Percentiles rank a stretch among this genome's conserved stretches.
Evolutionary conservation across 2,113 vertebrate genomes (phyloP).

Genomic region (Amblyornis subalaris): DNA sequence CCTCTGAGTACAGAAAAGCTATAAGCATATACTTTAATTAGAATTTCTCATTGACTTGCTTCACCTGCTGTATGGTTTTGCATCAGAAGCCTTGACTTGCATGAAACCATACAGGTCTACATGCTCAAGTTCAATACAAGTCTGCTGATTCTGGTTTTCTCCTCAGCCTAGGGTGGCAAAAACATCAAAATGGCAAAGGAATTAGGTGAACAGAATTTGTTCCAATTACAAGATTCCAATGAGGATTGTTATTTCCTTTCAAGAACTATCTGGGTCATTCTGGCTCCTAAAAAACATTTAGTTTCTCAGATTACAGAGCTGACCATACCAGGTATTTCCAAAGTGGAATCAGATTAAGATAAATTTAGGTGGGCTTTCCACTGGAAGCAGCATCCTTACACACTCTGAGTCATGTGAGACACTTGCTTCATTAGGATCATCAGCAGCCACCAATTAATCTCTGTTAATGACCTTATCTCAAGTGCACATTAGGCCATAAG

Average conservation of each 20-base stretch:
- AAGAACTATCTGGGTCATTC: not conserved
- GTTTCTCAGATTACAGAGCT: not conserved
- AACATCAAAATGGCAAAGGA: not conserved
- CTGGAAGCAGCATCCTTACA: not conserved
- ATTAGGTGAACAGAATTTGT: not conserved
- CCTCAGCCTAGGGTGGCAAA: not conserved
- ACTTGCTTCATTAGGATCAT: not conserved
- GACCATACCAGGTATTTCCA: rapidly evolving
- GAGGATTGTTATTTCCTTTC: not conserved
- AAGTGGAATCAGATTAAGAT: not conserved
- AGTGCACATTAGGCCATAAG: rapidly evolving
- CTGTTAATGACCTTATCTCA: not conserved
- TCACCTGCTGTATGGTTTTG: not conserved
- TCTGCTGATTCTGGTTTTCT: not conserved
- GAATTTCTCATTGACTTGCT: not conserved
- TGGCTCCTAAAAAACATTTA: not conserved
- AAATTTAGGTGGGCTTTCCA: not conserved
- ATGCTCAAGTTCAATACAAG: not conserved
- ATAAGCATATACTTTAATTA: not conserved
- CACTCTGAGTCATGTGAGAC: not conserved
- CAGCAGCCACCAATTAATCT: not conserved
- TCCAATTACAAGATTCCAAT: not conserved
- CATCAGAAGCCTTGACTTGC: not conserved
- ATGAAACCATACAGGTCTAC: not conserved
- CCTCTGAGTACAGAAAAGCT: not conserved